Evolutionary conservation across 2,888 invertebrate genomes (phyloP).

Genomic region (Andricus curvator): DNA sequence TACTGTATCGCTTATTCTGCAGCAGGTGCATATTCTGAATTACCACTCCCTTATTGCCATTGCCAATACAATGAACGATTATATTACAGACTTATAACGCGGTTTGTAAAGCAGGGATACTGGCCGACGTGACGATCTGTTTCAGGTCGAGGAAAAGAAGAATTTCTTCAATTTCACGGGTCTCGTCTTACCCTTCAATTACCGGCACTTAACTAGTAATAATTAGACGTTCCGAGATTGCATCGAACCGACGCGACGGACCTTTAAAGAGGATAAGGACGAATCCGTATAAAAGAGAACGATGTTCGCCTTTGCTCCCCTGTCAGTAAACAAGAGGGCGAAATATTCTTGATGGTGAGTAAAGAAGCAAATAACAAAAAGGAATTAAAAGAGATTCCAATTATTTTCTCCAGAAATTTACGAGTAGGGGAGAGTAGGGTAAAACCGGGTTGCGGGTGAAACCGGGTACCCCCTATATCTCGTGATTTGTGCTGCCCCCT

Average conservation of each 20-base stretch:
- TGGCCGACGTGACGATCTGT: not conserved
- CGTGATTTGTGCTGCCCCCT: too few species aligned
- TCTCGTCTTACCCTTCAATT: constrained; percentile 72
- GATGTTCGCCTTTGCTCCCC: constrained; percentile 36
- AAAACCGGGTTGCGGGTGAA: too few species aligned
- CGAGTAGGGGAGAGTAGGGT: too few species aligned
- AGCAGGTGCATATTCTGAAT: not conserved
- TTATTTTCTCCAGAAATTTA: constrained; percentile 36
- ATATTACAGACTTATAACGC: constrained; percentile 7
- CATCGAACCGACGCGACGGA: constrained; percentile 62
- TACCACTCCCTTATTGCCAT: not conserved
- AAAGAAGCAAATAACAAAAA: constrained; percentile 21
- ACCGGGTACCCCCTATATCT: too few species aligned
- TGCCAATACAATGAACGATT: not conserved
- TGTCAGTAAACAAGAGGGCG: constrained; percentile 49
- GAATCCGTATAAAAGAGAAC: constrained; percentile 43
- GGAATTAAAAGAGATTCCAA: constrained; percentile 39
- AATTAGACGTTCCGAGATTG: constrained; percentile 73
- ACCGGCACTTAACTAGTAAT: constrained; percentile 74
- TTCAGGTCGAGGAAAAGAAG: constrained; percentile 53
- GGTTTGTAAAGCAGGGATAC: not conserved
- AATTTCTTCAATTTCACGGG: constrained; percentile 75
- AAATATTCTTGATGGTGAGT: constrained; percentile 10
- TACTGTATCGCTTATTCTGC: not conserved
- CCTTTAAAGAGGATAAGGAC: constrained; percentile 67